These are phyloP conservation scores for Matsumyia berberina DNA, from an alignment of 2,888 invertebrate species.

Conservation along the genomic window DNA sequence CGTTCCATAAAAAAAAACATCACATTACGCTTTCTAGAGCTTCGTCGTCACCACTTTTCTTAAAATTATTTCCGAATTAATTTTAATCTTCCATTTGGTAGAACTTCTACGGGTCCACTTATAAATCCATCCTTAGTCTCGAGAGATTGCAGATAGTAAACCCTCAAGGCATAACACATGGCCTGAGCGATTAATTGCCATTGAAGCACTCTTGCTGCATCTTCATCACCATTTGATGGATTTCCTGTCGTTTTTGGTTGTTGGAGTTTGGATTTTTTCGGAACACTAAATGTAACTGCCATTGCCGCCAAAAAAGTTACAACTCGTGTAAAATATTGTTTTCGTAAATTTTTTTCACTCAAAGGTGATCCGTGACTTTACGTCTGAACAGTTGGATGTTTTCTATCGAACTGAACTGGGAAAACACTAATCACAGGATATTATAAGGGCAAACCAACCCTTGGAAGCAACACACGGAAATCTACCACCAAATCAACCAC, in stretches of 20 bases:
- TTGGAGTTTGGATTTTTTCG: conserved; percentile 77
- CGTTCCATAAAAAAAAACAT: conserved; percentile 74
- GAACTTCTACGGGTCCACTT: conserved; percentile 80
- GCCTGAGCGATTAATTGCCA: conserved; percentile 82
- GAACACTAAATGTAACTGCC: conserved; percentile 83
- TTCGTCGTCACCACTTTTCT: conserved; percentile 14
- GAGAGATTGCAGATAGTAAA: conserved; percentile 80
- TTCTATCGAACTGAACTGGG: conserved; percentile 70
- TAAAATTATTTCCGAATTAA: conserved; percentile 75
- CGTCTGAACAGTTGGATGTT: conserved; percentile 36
- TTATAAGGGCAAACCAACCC: conserved; percentile 66
- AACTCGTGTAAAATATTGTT: conserved; percentile 55
- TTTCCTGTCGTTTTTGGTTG: conserved; percentile 9
- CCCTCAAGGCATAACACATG: conserved; percentile 82
- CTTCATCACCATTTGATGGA: conserved; percentile 30
- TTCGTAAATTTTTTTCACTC: conserved; percentile 21
- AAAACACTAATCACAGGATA: conserved; percentile 58
- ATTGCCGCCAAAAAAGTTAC: conserved; percentile 77
- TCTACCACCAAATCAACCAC: conserved; percentile 70
- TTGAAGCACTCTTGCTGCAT: conserved; percentile 77
- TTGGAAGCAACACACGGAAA: conserved; percentile 60
- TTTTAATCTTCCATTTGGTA: conserved; percentile 79
- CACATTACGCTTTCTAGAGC: conserved; percentile 79
- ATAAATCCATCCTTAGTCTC: conserved; percentile 64
- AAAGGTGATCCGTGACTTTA: conserved; percentile 30